Conservation (phyloP, 2,888 invertebrate genomes). For the Callinectes sapidus region DNA sequence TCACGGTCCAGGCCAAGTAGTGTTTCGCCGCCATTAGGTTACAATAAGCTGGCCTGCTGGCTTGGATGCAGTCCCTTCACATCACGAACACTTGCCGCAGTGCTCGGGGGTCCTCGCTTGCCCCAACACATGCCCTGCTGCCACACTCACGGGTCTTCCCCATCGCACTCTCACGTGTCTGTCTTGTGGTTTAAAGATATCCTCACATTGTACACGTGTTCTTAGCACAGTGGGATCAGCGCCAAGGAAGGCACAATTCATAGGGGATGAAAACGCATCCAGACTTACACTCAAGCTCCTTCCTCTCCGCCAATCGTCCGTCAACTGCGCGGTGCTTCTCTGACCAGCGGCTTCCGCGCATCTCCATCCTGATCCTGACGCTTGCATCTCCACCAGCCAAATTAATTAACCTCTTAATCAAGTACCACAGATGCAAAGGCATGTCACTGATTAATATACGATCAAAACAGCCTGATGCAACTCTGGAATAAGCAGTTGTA, state of each 20-base stretch:
- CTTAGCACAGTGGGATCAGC: neutral
- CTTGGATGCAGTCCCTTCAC: neutral
- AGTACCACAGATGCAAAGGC: neutral
- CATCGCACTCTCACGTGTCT: neutral
- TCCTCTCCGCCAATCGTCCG: neutral
- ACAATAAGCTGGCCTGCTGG: constrained; percentile 1
- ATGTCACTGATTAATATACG: neutral
- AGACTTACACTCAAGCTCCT: neutral
- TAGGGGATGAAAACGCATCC: neutral
- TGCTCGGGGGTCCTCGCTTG: neutral
- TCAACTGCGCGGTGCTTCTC: neutral
- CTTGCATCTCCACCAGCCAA: neutral
- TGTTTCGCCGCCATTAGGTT: neutral
- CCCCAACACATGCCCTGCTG: neutral
- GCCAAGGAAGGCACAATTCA: neutral
- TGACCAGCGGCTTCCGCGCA: neutral
- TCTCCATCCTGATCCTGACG: neutral
- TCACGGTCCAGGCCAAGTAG: constrained; percentile 18
- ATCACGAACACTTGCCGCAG: neutral
- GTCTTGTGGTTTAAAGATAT: neutral
- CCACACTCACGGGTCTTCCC: neutral
- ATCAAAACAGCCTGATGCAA: neutral
- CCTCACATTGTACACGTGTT: neutral
- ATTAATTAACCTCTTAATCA: neutral
- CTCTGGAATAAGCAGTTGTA: neutral